These are phyloP conservation scores for Plebejus argus DNA, from an alignment of 2,888 invertebrate species.

Conservation along the genomic window DNA sequence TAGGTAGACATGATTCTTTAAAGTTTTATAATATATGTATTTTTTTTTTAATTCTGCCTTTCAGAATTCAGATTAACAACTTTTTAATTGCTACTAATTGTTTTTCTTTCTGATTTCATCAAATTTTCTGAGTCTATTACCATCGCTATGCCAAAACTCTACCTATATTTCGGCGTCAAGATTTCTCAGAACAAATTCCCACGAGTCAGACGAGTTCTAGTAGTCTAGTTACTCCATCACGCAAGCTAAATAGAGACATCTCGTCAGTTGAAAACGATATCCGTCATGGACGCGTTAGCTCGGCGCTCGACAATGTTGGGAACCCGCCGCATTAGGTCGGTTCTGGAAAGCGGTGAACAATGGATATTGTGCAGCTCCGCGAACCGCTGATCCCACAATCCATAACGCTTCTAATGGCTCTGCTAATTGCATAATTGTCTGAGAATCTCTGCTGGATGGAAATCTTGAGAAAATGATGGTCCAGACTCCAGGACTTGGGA, in stretches of 20 bases:
- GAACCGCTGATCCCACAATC: constrained; percentile 49
- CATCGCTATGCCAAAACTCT: background rate
- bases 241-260: background rate
- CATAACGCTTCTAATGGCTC: constrained; percentile 48
- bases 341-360: constrained; percentile 74
- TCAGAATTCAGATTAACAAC: background rate
- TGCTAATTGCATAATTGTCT: constrained; percentile 35
- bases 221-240: background rate
- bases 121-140: no score
- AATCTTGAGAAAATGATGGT: background rate
- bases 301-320: constrained; percentile 65
- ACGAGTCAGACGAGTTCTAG: background rate
- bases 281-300: constrained; percentile 23
- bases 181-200: background rate
- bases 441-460: background rate
- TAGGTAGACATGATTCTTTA: no score
- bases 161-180: background rate
- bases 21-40: no score
- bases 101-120: background rate
- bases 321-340: constrained; percentile 62
- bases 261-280: constrained; percentile 17
- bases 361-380: constrained; percentile 43
- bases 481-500: background rate
- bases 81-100: background rate
- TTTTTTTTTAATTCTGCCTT: background rate